Percentiles rank a stretch among this genome's conserved stretches.
Conservation (phyloP, 2,797 vertebrate species). For the Poliocrania exsul region DNA sequence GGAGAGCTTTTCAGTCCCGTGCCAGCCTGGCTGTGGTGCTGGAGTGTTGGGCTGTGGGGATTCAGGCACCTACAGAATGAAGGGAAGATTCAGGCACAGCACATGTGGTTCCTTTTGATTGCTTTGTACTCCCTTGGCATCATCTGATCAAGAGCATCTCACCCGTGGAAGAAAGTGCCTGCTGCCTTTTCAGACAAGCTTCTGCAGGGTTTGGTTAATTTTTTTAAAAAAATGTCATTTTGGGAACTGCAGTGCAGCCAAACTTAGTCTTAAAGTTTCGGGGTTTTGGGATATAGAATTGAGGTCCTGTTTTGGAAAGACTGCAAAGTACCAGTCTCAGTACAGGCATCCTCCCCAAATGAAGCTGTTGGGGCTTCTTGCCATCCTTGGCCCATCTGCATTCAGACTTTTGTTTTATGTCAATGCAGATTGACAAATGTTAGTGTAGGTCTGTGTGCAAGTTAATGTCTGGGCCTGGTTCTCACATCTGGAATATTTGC, state of each 20-base stretch:
- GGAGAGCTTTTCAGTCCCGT: background rate
- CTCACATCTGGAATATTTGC: background rate
- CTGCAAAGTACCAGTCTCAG: background rate
- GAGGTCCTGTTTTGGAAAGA: background rate
- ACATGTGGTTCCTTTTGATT: fast-evolving
- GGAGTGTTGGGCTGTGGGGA: background rate
- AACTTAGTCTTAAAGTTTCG: background rate
- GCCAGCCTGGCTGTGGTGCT: background rate
- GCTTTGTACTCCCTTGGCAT: background rate
- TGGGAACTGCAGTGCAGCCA: background rate
- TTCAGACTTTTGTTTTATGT: background rate
- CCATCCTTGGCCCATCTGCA: background rate
- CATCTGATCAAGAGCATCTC: background rate
- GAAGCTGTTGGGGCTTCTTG: background rate
- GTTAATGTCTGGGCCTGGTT: background rate
- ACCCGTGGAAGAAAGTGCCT: background rate
- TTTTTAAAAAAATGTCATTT: background rate
- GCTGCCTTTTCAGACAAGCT: background rate
- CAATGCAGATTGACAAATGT: fast-evolving
- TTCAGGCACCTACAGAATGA: background rate
- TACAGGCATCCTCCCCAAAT: background rate
- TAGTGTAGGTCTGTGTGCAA: background rate
- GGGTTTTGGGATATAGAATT: background rate
- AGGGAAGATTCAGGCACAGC: background rate
- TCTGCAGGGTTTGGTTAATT: background rate